Evolutionary conservation across 2,888 invertebrate genomes (phyloP).

Genomic region (Erebia aethiops): DNA sequence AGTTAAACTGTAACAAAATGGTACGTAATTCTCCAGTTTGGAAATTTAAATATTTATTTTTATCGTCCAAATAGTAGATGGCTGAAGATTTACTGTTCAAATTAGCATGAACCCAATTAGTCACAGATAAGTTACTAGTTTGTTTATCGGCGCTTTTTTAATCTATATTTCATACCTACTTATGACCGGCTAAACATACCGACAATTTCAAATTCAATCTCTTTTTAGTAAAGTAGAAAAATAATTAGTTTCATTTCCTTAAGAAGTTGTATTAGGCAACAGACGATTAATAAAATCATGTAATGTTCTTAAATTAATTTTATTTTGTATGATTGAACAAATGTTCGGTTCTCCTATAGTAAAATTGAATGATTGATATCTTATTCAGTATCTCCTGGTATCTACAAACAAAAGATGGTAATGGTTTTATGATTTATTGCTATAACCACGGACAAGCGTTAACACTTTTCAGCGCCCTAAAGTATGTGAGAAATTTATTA

Average conservation of each 20-base stretch:
- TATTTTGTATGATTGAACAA: background rate
- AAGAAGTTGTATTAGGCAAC: background rate
- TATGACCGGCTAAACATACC: background rate
- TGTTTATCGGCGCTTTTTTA: slow-evolving; percentile 21
- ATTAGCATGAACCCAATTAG: slow-evolving; percentile 29
- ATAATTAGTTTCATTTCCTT: background rate
- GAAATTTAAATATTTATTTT: slow-evolving; percentile 18
- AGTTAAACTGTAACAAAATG: slow-evolving; percentile 2
- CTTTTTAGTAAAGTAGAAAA: background rate
- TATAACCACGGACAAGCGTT: slow-evolving; percentile 53
- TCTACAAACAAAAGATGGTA: slow-evolving; percentile 60
- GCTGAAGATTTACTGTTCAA: slow-evolving; percentile 19
- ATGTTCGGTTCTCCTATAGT: background rate
- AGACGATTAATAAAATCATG: background rate
- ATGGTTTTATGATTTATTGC: slow-evolving; percentile 73
- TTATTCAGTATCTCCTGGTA: slow-evolving; percentile 64
- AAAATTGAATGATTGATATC: slow-evolving; percentile 61
- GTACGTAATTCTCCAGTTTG: background rate
- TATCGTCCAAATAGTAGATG: slow-evolving; percentile 24
- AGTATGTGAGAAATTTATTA: slow-evolving; percentile 66
- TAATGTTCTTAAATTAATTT: background rate
- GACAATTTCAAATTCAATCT: background rate
- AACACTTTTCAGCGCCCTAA: slow-evolving; percentile 42
- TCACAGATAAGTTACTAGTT: slow-evolving; percentile 28
- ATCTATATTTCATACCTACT: background rate